Base-by-base conservation (phyloP, 1,140 invertebrate genomes). In the Drosophila bipectinata region DNA sequence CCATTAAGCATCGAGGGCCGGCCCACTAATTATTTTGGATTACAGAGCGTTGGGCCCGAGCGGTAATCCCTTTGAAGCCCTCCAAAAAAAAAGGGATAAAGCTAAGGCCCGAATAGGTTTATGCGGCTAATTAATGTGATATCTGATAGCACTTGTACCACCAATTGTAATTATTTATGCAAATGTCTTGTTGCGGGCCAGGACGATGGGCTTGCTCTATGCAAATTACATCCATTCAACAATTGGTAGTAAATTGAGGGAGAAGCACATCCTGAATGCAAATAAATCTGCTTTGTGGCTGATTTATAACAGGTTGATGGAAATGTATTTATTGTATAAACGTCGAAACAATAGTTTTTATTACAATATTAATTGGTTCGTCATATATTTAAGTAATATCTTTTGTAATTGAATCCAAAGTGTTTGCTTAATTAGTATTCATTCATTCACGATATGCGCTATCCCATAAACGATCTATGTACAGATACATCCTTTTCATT, bases 1-100 rank as follows among this genome's bases (percentile, higher is more conserved):
- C 58, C 57, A 76, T 60, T 60, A 76, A 59, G 53, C 47, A 68
- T 67, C 24, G 24, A 28, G 45, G 9, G 10, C 61, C 28, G 79
- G 56, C 41, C 81, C 69, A 59, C 77, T 80, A 85, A 80, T 85
- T 85, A 84, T 80, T 85, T 85, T 84, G 77, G 81, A 67, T 77
- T 80, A 73, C 77, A 39, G 26, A 28, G 26, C 26, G 28, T n/a
- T 39, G 47, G 60, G 6, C 49, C 49, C 41, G 54, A 67, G 56
- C 58, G 58, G 57, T 67, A 81, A 79, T 74, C 66, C 80, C 55
- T 79, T 77, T 67, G 59, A 72, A 80, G 66, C 67, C 51, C 21
- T 68, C 26, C 26, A 45, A 32, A 10, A 47, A 72, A 34, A 62
- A 73, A 54, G 10, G 51, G 59, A 63, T 62, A 73, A 62, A 73